Conservation (phyloP, 2,113 vertebrate species). For the Prunella himalayana region DNA sequence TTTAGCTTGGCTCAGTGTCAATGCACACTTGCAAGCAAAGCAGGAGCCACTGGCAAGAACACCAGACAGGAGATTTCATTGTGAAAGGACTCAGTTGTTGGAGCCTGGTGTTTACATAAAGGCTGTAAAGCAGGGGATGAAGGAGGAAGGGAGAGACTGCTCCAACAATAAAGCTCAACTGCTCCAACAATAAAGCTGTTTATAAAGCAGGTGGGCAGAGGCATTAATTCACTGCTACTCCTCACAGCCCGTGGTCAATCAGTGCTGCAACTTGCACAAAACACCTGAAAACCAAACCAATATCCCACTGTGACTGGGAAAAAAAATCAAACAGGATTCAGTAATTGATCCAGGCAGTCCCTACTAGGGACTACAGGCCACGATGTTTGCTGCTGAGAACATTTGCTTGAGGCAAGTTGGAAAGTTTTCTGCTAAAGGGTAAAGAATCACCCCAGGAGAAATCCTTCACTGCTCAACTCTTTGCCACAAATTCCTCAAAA, state of each 20-base stretch:
- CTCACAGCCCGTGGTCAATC: neutral
- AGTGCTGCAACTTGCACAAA: neutral
- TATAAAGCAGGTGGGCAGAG: neutral
- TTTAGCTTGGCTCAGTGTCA: neutral
- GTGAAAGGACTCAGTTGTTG: neutral
- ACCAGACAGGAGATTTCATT: neutral
- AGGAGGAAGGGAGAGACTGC: neutral
- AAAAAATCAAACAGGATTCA: neutral
- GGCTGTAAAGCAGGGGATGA: neutral
- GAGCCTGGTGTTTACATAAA: neutral
- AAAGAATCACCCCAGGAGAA: neutral
- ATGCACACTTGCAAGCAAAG: neutral
- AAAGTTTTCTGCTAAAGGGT: neutral
- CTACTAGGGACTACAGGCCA: accelerated
- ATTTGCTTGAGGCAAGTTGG: neutral
- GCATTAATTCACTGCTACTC: neutral
- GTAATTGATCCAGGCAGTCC: neutral
- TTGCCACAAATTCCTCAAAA: neutral
- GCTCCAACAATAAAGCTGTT: neutral
- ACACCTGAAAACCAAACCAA: neutral
- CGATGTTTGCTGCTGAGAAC: neutral
- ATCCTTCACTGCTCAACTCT: neutral
- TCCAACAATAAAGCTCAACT: neutral
- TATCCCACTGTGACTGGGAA: accelerated
- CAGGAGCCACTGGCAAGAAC: neutral